Evolutionary conservation across 2,797 vertebrate species (phyloP).

Genomic region (Alfaro cultratus): DNA sequence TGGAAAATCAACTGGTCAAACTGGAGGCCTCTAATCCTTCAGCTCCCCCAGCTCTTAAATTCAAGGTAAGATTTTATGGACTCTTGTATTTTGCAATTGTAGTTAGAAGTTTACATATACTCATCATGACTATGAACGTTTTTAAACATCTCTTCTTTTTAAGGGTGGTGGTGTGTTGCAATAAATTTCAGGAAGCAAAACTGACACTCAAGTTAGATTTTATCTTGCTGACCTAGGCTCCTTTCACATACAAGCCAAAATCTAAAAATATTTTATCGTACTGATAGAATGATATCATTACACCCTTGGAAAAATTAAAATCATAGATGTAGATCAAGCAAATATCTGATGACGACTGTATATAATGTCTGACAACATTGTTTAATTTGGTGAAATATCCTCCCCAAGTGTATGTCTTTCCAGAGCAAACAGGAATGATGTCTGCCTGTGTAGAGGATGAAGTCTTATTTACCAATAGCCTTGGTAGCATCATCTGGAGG

Average conservation of each 20-base stretch:
- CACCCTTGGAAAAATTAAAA: too few species aligned
- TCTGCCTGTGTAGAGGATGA: background rate
- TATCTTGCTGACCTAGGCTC: background rate
- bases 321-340: background rate
- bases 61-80: constrained; percentile 84
- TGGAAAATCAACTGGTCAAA: constrained; percentile 89
- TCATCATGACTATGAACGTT: background rate
- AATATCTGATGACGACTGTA: background rate
- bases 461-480: background rate
- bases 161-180: background rate
- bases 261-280: background rate
- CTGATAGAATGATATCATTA: too few species aligned
- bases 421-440: background rate
- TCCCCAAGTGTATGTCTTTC: background rate
- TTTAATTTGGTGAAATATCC: background rate
- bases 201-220: background rate
- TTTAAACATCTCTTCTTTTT: background rate
- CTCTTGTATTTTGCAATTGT: background rate
- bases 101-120: background rate
- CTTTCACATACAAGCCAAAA: background rate
- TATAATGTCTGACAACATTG: background rate
- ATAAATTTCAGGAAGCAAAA: background rate
- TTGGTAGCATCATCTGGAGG: background rate
- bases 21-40: constrained; percentile 85
- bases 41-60: constrained; percentile 91